Conservation (phyloP, 2,888 invertebrate species). For the Orthosia gothica region DNA sequence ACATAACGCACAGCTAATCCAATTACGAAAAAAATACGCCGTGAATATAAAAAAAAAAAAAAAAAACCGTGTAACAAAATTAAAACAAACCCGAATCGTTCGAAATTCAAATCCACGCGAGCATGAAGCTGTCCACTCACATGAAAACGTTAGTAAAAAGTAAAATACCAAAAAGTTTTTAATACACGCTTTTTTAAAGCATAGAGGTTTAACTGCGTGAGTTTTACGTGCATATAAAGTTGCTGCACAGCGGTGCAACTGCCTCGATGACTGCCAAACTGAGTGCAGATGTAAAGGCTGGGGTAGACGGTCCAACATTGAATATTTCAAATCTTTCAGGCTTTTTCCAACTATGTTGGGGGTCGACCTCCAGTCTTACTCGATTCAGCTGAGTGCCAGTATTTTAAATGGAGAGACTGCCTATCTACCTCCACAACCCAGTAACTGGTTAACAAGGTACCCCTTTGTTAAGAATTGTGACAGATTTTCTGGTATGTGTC, state of each 20-base stretch:
- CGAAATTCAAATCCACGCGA: slow-evolving; percentile 25
- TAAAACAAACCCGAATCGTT: slow-evolving; percentile 8
- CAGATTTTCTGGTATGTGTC: too few species aligned
- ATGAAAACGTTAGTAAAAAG: slow-evolving; percentile 40
- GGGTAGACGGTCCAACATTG: slow-evolving; percentile 31
- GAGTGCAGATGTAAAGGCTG: slow-evolving; percentile 10
- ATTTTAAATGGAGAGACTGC: too few species aligned
- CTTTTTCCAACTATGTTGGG: too few species aligned
- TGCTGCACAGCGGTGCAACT: slow-evolving; percentile 16
- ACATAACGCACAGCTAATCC: not conserved
- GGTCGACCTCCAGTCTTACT: too few species aligned
- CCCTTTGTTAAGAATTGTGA: too few species aligned
- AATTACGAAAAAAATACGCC: slow-evolving; percentile 7
- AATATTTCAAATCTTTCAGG: too few species aligned
- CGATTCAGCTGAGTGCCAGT: too few species aligned
- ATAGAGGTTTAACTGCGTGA: slow-evolving; percentile 45
- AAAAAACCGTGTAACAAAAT: slow-evolving; percentile 12
- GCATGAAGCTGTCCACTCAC: slow-evolving; percentile 32
- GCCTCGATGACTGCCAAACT: slow-evolving; percentile 37
- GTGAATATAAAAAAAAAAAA: not conserved
- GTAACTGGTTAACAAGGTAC: too few species aligned
- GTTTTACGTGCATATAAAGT: slow-evolving; percentile 55
- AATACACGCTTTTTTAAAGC: slow-evolving; percentile 58
- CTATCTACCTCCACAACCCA: too few species aligned
- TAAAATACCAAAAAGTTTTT: slow-evolving; percentile 39